Evolutionary conservation across 1,140 invertebrate genomes (phyloP).

Genomic region (Atta colombica): DNA sequence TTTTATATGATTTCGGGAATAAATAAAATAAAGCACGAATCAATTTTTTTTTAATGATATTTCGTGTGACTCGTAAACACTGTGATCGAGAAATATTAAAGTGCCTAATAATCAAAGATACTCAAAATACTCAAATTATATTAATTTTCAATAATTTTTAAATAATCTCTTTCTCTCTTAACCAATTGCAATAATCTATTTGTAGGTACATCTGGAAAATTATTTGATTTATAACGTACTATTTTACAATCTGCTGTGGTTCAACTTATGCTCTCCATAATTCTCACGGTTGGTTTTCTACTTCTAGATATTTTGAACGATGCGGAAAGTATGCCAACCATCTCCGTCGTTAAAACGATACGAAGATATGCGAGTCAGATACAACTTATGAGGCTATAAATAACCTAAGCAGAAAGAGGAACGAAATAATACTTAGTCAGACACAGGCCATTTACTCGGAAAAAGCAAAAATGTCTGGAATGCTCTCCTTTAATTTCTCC

Average conservation of each 20-base stretch:
- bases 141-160: neutral
- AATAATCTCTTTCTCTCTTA: neutral
- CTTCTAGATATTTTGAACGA: conserved; percentile 48
- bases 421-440: conserved; percentile 59
- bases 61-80: neutral
- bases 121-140: neutral
- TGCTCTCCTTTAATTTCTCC: conserved; percentile 58
- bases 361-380: conserved; percentile 55
- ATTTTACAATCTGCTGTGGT: neutral
- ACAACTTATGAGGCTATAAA: conserved; percentile 56
- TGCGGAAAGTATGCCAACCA: conserved; percentile 28
- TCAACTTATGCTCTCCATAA: conserved; percentile 19
- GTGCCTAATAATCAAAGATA: neutral
- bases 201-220: neutral
- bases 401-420: conserved; percentile 38
- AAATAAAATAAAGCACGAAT: neutral
- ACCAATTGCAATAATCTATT: neutral
- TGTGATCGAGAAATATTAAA: neutral
- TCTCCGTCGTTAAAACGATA: conserved; percentile 45
- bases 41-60: neutral
- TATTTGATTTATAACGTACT: conserved; percentile 1
- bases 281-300: conserved; percentile 9
- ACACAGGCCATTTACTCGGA: conserved; percentile 43
- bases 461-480: conserved; percentile 48
- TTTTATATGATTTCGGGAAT: neutral